These are phyloP conservation scores for Lampropteryx suffumata DNA, from an alignment of 2,888 invertebrate genomes.

Conservation along the genomic window DNA sequence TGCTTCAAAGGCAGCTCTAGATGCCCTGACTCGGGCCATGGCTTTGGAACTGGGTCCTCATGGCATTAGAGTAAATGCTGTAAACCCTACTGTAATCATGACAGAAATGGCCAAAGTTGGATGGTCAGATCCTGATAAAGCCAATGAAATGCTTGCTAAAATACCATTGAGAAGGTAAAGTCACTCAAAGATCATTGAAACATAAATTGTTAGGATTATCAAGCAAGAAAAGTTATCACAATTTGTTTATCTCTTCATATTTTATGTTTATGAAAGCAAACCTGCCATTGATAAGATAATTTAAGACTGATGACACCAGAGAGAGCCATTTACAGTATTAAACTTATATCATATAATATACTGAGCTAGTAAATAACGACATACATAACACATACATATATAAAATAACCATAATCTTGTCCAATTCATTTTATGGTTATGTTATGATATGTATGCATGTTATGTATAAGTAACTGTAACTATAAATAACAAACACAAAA, in stretches of 20 bases:
- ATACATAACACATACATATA: too few species aligned
- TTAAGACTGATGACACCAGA: too few species aligned
- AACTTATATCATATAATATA: too few species aligned
- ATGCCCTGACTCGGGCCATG: conserved; percentile 91
- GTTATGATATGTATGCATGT: too few species aligned
- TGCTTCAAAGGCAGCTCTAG: conserved; percentile 94
- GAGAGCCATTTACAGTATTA: too few species aligned
- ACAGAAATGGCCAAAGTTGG: conserved; percentile 94
- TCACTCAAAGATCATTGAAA: not conserved
- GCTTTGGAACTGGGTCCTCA: conserved; percentile 94
- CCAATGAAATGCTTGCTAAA: conserved; percentile 87
- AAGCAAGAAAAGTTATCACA: not conserved
- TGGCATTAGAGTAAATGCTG: conserved; percentile 93
- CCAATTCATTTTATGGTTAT: too few species aligned
- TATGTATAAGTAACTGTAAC: too few species aligned
- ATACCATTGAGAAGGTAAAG: conserved; percentile 93
- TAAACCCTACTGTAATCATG: conserved; percentile 97
- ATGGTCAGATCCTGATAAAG: conserved; percentile 93
- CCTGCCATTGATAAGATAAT: not conserved
- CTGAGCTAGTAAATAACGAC: too few species aligned
- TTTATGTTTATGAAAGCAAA: not conserved
- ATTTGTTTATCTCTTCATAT: too few species aligned
- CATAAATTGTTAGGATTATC: too few species aligned
- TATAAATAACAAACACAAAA: too few species aligned
- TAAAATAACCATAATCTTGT: too few species aligned